Base-by-base conservation (phyloP, 2,888 invertebrate genomes). In the Diarsia rubi region DNA sequence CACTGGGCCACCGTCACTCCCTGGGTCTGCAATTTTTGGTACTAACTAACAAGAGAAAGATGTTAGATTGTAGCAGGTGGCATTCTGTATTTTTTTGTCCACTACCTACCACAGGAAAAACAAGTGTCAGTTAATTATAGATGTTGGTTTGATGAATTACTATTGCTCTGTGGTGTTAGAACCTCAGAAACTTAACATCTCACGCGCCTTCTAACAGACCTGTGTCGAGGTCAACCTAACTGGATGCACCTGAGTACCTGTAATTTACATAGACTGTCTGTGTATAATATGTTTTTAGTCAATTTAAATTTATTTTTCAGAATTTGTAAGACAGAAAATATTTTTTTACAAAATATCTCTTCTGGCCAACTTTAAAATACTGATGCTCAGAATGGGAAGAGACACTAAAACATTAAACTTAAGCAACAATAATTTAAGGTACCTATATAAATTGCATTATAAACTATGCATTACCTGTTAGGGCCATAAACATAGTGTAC, bases 301-400 rank as follows among this genome's bases (percentile, higher is more conserved):
- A 27, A 19, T 16, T 31, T 31, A 9, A 44, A 66, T 73, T 74
- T 79, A 8, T 64, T 64, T 93, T 95, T 57, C 93, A 96, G 96
- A 94, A 81, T 94, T 96, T 82, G 31, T 73, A 16, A 89, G 91
- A 2, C 93, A 92, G 54, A 93, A 93, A 69, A 91, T 96, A 73
- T 79, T 84, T 81, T 95, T 96, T 83, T 95, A 95, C 79, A 95
- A 94, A 86, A 62, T 96, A 11, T 78, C 87, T 57, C 87, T 96
- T 16, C 77, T 96, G 8, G 84, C 93, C 11, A 82, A 92, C 80
- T 96, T 92, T 78, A 96, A 95, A 90, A 92, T 94, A 79, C 82
- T 96, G 8, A 96, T 96, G 96, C 85, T 96, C 3, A 91, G 95
- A 79, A 93, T 96, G 90, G 96, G 96, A 31, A 91, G 92, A 79